These are phyloP conservation scores for Chaenogobius annularis DNA, from an alignment of 2,113 vertebrate genomes.

Conservation along the genomic window DNA sequence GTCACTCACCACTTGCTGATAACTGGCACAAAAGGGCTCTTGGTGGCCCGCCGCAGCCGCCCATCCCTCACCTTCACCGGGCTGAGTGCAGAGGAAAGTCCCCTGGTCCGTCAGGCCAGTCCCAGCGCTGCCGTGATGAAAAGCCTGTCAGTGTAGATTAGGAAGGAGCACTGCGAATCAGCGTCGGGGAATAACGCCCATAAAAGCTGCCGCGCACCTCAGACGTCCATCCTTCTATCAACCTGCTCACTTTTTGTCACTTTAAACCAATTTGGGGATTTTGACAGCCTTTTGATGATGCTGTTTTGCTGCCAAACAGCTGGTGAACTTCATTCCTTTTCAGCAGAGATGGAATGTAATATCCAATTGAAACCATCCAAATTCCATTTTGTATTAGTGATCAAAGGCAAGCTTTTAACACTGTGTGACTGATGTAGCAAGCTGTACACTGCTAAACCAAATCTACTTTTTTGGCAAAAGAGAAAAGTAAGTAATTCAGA, in stretches of 20 bases:
- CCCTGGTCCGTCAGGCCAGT: constrained; percentile 53
- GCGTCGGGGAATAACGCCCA: constrained; percentile 42
- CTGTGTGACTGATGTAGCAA: constrained; percentile 5
- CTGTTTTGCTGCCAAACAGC: constrained; percentile 44
- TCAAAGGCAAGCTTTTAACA: constrained; percentile 37
- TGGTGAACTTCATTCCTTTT: constrained; percentile 28
- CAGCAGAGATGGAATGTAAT: constrained; percentile 31
- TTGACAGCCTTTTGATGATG: constrained; percentile 44
- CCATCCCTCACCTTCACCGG: constrained; percentile 47
- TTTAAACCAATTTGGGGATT: constrained; percentile 67
- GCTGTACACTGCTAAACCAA: constrained; percentile 15
- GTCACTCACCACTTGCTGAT: constrained; percentile 77
- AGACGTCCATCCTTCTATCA: constrained; percentile 50
- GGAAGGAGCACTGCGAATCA: constrained; percentile 53
- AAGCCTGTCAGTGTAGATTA: constrained; percentile 77
- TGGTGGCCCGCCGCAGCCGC: constrained; percentile 60
- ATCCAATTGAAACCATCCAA: constrained; percentile 23
- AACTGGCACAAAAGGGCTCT: constrained; percentile 75
- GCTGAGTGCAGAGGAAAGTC: constrained; percentile 59
- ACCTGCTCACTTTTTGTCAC: constrained; percentile 53
- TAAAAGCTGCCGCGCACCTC: constrained; percentile 61
- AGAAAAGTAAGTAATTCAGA: neutral
- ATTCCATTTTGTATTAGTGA: constrained; percentile 25
- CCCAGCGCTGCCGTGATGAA: constrained; percentile 64
- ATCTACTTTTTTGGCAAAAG: neutral